Evolutionary conservation across 2,113 vertebrate species (phyloP).

Genomic region (Scopus umbretta): DNA sequence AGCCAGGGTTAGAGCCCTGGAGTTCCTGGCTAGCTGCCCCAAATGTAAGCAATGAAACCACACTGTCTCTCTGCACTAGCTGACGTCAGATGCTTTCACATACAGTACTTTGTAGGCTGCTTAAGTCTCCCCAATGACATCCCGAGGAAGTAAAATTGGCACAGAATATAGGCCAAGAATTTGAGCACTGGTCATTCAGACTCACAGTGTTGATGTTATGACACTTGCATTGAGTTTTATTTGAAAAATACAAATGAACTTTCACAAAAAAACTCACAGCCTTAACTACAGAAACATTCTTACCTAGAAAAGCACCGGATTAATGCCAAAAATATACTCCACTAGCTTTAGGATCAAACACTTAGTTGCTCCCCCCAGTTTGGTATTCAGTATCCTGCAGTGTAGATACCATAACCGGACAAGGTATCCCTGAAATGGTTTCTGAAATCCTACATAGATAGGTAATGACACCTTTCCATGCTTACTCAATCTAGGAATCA

Average conservation of each 20-base stretch:
- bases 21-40: background rate
- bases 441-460: background rate
- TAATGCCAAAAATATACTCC: background rate
- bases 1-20: background rate
- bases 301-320: background rate
- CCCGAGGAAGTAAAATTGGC: background rate
- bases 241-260: background rate
- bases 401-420: background rate
- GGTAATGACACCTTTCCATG: background rate
- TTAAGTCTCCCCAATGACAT: background rate
- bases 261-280: background rate
- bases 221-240: background rate
- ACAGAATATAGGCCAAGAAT: background rate
- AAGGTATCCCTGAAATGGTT: background rate
- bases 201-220: background rate
- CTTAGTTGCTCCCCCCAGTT: background rate
- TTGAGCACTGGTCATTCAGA: background rate
- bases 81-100: background rate
- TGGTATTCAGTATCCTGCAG: background rate
- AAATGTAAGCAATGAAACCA: background rate
- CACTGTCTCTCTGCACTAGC: background rate
- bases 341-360: background rate
- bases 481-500: background rate
- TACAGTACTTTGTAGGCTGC: background rate
- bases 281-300: background rate